Percentiles rank a stretch among this genome's conserved stretches.
Conservation (phyloP, 2,113 vertebrate species). For the Myiagra hebetior region DNA sequence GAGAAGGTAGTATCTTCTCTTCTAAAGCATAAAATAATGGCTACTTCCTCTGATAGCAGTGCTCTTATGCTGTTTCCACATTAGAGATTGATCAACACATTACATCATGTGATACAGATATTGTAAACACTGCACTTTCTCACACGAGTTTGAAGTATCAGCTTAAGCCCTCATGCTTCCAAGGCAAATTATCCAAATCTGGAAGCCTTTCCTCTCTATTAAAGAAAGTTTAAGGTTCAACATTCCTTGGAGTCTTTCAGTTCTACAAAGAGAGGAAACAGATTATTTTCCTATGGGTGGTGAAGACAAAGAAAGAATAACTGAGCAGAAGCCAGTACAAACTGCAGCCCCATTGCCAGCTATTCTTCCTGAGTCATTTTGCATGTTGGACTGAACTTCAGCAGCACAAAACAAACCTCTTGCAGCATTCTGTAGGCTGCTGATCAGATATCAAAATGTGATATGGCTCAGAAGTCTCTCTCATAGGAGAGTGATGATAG, state of each 20-base stretch:
- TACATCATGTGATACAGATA: neutral
- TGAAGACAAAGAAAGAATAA: slow-evolving; percentile 37
- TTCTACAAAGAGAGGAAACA: slow-evolving; percentile 26
- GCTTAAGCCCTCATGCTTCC: neutral
- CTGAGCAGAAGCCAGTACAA: slow-evolving; percentile 33
- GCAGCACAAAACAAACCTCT: slow-evolving; percentile 26
- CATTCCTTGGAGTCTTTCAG: neutral
- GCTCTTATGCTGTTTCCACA: neutral
- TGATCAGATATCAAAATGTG: neutral
- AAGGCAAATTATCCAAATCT: neutral
- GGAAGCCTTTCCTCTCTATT: neutral
- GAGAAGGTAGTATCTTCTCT: neutral
- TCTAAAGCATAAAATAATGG: neutral
- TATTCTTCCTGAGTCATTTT: slow-evolving; percentile 10
- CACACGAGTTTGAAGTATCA: neutral
- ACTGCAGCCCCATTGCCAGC: neutral
- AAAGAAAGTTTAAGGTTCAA: slow-evolving; percentile 8
- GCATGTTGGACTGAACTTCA: neutral
- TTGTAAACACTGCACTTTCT: neutral
- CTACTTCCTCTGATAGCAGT: neutral
- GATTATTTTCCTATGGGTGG: slow-evolving; percentile 5
- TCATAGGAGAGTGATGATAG: neutral
- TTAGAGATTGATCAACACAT: neutral
- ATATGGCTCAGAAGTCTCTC: slow-evolving; percentile 5
- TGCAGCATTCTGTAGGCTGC: neutral